Conservation (phyloP, 2,888 invertebrate genomes). For the Idaea aversata region DNA sequence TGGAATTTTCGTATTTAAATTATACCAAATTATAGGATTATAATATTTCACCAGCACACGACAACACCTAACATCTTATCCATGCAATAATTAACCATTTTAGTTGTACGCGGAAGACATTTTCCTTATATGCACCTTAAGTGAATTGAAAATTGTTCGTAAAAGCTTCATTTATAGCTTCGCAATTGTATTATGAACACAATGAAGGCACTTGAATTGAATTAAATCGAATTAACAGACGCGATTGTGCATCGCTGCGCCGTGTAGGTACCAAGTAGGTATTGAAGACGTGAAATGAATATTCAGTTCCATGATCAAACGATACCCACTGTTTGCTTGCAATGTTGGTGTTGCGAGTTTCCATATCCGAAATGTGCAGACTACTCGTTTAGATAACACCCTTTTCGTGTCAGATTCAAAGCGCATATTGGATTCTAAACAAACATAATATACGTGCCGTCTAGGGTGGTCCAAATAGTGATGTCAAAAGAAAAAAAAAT, state of each 20-base stretch:
- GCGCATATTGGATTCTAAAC: constrained; percentile 15
- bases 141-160: background rate
- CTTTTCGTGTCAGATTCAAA: constrained; percentile 11
- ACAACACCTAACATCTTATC: no score
- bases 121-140: background rate
- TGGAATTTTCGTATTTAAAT: no score
- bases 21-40: no score
- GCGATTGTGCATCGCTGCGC: constrained; percentile 22
- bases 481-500: no score
- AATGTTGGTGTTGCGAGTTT: constrained; percentile 7
- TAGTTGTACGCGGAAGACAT: no score
- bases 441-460: no score
- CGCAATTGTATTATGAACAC: constrained; percentile 8
- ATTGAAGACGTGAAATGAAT: constrained; percentile 38
- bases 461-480: no score
- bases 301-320: constrained; percentile 26
- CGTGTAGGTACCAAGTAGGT: constrained; percentile 19
- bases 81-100: no score
- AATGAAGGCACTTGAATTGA: constrained; percentile 25
- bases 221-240: constrained; percentile 25
- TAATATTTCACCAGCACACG: no score
- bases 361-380: constrained; percentile 16
- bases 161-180: constrained; percentile 1
- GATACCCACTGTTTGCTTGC: constrained; percentile 17
- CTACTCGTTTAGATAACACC: constrained; percentile 17